Percentiles rank a stretch among this genome's conserved stretches.
Evolutionary conservation across 2,113 vertebrate species (phyloP).

Genomic region (Nothobranchius kuhntae): DNA sequence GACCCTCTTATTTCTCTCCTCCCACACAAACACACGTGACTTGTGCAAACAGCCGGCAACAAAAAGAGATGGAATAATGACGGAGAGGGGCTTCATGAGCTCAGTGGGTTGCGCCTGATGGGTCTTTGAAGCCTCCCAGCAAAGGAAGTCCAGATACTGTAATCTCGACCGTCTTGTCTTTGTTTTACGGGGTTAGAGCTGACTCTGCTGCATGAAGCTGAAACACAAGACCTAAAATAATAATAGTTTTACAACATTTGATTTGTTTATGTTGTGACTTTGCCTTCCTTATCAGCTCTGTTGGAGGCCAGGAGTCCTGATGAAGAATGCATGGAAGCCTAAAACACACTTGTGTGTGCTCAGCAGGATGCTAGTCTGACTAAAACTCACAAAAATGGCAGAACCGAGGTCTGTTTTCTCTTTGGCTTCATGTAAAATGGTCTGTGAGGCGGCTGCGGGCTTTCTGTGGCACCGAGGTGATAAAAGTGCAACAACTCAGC

Average conservation of each 20-base stretch:
- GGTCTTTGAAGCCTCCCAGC: conserved; percentile 12
- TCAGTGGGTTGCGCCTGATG: neutral
- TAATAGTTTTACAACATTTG: no score
- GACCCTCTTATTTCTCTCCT: conserved; percentile 4
- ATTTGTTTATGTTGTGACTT: conserved; percentile 5
- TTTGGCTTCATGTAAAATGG: neutral
- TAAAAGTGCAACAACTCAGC: neutral
- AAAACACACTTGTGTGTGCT: conserved; percentile 38
- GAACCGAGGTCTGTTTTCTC: conserved; percentile 8
- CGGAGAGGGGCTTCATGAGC: conserved; percentile 5
- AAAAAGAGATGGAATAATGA: conserved; percentile 3
- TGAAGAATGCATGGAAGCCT: conserved; percentile 16
- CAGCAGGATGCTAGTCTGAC: conserved; percentile 57
- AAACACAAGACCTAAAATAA: neutral
- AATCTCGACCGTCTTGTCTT: conserved; percentile 67
- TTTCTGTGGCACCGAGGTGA: conserved; percentile 2
- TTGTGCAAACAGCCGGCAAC: conserved; percentile 18
- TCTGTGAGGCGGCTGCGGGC: neutral
- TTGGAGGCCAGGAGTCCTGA: neutral
- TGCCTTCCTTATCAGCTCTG: conserved; percentile 16
- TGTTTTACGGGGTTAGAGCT: conserved; percentile 43
- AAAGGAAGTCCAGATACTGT: conserved; percentile 41
- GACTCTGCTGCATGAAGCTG: neutral
- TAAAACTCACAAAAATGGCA: conserved; percentile 33
- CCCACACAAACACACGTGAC: conserved; percentile 9